Evolutionary conservation across 2,113 vertebrate genomes (phyloP).

Genomic region (Pterophyllum scalare): DNA sequence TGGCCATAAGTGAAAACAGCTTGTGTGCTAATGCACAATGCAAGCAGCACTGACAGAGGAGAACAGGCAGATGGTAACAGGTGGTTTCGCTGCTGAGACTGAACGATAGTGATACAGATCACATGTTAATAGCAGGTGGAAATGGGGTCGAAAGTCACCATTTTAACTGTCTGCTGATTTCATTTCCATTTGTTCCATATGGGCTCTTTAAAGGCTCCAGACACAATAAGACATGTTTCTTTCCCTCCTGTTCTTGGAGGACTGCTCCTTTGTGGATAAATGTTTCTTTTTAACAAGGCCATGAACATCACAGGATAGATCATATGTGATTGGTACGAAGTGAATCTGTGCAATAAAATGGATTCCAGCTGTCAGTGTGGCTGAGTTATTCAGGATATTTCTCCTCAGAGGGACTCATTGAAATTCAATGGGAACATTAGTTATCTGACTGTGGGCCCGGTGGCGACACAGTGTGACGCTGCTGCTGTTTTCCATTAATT

Average conservation of each 20-base stretch:
- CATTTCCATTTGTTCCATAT: background rate
- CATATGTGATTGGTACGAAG: conserved; percentile 39
- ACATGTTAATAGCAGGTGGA: background rate
- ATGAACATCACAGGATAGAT: conserved; percentile 39
- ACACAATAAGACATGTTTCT: background rate
- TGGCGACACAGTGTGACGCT: conserved; percentile 40
- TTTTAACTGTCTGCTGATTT: background rate
- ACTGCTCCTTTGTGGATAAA: background rate
- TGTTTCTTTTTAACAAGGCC: conserved; percentile 37
- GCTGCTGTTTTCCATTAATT: conserved; percentile 52
- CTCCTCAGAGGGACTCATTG: conserved; percentile 63
- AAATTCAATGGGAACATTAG: conserved; percentile 65
- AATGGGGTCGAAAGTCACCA: background rate
- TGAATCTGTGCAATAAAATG: conserved; percentile 44
- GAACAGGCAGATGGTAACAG: background rate
- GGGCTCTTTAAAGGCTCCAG: background rate
- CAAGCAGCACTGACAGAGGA: background rate
- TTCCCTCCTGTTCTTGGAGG: background rate
- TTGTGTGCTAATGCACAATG: background rate
- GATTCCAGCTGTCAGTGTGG: conserved; percentile 39
- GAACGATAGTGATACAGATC: background rate
- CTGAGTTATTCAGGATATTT: conserved; percentile 57
- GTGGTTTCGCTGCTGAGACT: background rate
- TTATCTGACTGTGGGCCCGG: conserved; percentile 48
- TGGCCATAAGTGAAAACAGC: too few relatives aligned